phyloP scores from a whole-genome alignment of 2,797 vertebrate species.

The Salarias fasciatus region DNA sequence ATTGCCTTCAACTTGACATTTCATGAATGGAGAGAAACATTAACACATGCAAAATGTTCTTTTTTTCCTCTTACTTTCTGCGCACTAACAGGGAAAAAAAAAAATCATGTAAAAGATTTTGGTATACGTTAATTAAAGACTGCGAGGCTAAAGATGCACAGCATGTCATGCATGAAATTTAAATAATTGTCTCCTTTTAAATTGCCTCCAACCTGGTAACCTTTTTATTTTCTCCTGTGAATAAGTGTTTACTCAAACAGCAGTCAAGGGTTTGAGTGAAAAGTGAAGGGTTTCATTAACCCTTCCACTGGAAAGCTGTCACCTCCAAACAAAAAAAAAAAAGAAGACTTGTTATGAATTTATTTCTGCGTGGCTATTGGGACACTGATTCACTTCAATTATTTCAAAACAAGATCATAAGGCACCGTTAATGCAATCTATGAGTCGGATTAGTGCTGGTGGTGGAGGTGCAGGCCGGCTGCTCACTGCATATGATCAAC shows the following conservation, averaged over 20 bases:
- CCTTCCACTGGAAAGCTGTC: background rate
- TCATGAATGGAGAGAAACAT: slow-evolving; percentile 19
- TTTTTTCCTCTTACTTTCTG: background rate
- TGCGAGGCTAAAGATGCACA: background rate
- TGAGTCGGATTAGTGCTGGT: slow-evolving; percentile 69
- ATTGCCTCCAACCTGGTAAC: slow-evolving; percentile 15
- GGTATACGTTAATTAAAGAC: slow-evolving; percentile 11
- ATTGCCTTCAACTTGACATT: slow-evolving; percentile 14
- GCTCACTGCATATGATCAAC: slow-evolving; percentile 70
- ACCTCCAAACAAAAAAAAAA: slow-evolving; percentile 23
- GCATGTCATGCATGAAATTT: slow-evolving; percentile 9
- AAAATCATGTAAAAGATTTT: background rate
- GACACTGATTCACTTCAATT: slow-evolving; percentile 61
- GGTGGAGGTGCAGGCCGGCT: slow-evolving; percentile 60
- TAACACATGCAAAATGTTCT: slow-evolving; percentile 3
- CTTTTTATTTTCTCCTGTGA: slow-evolving; percentile 12
- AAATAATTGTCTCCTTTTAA: slow-evolving; percentile 5
- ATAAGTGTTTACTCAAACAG: slow-evolving; percentile 33
- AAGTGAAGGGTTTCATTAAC: slow-evolving; percentile 16
- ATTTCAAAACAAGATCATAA: slow-evolving; percentile 69
- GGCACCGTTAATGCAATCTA: slow-evolving; percentile 65
- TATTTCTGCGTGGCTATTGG: slow-evolving; percentile 38
- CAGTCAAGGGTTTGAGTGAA: background rate
- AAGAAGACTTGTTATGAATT: slow-evolving; percentile 11
- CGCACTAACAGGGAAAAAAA: slow-evolving; percentile 7